Evolutionary conservation across 1,140 invertebrate genomes (phyloP).

Genomic region (Euura lappo): DNA sequence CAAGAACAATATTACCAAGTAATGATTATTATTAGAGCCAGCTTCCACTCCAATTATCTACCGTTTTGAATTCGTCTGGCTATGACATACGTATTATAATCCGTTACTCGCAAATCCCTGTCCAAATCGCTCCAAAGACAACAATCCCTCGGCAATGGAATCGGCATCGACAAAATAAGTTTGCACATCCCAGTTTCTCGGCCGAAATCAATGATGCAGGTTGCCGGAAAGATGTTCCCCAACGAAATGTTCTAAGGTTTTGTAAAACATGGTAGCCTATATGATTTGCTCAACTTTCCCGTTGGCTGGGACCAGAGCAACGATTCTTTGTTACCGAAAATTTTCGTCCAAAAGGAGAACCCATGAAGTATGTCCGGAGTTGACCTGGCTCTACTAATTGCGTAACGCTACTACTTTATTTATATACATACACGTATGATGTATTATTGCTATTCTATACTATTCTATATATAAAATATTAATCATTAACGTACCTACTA

Average conservation of each 20-base stretch:
- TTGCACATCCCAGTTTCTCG: too few relatives aligned
- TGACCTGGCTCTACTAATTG: constrained; percentile 2
- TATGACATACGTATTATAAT: background rate
- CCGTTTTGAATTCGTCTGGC: background rate
- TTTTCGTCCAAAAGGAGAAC: background rate
- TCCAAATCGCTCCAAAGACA: too few relatives aligned
- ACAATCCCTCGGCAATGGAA: too few relatives aligned
- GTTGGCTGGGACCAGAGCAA: background rate
- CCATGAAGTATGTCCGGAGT: background rate
- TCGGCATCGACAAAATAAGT: too few relatives aligned
- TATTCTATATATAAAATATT: background rate
- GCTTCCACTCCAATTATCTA: background rate
- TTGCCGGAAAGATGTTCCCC: too few relatives aligned
- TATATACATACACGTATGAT: constrained; percentile 6
- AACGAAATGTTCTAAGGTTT: too few relatives aligned
- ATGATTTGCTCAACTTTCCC: too few relatives aligned
- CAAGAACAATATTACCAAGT: background rate
- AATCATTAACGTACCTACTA: background rate
- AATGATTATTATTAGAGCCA: constrained; percentile 3
- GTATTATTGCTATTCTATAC: background rate
- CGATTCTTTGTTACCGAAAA: background rate
- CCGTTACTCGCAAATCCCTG: too few relatives aligned
- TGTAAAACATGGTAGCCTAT: too few relatives aligned
- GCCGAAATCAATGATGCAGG: too few relatives aligned
- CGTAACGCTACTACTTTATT: constrained; percentile 1